Evolutionary conservation across 2,113 vertebrate species (phyloP).

Genomic region (Nasalis larvatus): DNA sequence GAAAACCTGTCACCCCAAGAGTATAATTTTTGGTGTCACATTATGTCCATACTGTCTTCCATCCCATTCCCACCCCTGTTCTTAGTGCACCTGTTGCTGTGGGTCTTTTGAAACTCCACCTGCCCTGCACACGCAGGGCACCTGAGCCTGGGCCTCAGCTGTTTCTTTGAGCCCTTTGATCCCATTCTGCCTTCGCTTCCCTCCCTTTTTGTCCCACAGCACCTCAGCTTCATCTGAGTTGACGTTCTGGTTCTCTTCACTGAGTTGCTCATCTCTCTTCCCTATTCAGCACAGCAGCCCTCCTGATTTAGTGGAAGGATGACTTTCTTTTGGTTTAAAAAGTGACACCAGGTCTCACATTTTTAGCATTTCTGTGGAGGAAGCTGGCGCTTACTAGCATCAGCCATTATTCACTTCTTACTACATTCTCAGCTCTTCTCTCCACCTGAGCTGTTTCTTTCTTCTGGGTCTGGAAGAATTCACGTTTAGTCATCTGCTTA

Average conservation of each 20-base stretch:
- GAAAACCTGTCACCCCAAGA: not conserved
- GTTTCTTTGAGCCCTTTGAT: too few species aligned
- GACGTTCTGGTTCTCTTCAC: too few species aligned
- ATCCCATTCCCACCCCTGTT: rapidly evolving
- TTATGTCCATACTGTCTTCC: rapidly evolving
- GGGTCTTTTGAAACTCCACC: not conserved
- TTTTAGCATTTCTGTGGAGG: not conserved
- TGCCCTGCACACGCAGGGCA: not conserved
- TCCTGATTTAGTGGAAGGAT: not conserved
- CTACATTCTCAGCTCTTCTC: not conserved
- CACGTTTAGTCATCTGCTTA: not conserved
- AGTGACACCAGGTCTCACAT: not conserved
- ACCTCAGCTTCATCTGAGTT: too few species aligned
- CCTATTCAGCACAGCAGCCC: rapidly evolving
- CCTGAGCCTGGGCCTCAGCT: too few species aligned
- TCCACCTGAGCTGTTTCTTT: not conserved
- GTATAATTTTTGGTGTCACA: too few species aligned
- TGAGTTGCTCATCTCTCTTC: not conserved
- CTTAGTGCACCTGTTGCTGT: rapidly evolving
- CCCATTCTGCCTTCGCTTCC: rapidly evolving
- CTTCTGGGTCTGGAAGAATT: not conserved
- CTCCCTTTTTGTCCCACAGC: rapidly evolving
- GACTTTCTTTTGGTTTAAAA: not conserved
- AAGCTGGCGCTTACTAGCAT: not conserved
- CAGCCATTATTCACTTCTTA: not conserved